Conservation (phyloP, 2,888 invertebrate genomes). For the Phengaris alcon region DNA sequence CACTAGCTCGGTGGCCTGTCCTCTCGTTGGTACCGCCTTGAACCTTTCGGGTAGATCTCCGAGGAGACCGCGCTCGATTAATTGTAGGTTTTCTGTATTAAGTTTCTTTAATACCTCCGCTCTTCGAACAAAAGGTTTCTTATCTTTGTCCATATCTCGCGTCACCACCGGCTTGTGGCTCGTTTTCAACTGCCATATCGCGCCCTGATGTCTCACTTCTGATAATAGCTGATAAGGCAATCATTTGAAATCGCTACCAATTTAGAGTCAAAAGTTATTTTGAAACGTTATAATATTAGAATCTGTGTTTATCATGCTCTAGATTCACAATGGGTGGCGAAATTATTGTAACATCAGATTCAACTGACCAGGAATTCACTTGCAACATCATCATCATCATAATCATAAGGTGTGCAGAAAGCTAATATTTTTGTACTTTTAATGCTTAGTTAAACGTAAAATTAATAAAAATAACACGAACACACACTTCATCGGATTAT, state of each 20-base stretch:
- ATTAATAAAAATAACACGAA: too few species aligned
- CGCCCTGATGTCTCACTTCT: conserved; percentile 50
- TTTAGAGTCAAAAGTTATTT: conserved; percentile 35
- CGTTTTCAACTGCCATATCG: conserved; percentile 61
- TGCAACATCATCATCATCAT: background rate
- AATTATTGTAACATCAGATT: conserved; percentile 11
- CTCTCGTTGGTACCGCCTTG: conserved; percentile 57
- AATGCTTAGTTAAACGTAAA: too few species aligned
- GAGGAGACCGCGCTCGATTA: conserved; percentile 67
- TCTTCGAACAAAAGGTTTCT: conserved; percentile 53
- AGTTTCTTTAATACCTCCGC: conserved; percentile 65
- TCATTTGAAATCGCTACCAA: conserved; percentile 39
- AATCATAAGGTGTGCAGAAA: too few species aligned
- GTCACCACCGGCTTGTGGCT: conserved; percentile 60
- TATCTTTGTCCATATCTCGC: conserved; percentile 64
- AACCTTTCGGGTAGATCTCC: conserved; percentile 67
- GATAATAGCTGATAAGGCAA: conserved; percentile 63
- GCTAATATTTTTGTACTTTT: too few species aligned
- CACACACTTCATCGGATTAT: too few species aligned
- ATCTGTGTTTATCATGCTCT: background rate
- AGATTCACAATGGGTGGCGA: background rate
- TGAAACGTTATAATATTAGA: conserved; percentile 1
- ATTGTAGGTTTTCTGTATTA: conserved; percentile 62
- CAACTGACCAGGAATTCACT: background rate
- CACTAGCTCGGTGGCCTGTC: conserved; percentile 59